These are phyloP conservation scores for Thunnus albacares DNA, from an alignment of 2,797 vertebrate species.

Conservation along the genomic window DNA sequence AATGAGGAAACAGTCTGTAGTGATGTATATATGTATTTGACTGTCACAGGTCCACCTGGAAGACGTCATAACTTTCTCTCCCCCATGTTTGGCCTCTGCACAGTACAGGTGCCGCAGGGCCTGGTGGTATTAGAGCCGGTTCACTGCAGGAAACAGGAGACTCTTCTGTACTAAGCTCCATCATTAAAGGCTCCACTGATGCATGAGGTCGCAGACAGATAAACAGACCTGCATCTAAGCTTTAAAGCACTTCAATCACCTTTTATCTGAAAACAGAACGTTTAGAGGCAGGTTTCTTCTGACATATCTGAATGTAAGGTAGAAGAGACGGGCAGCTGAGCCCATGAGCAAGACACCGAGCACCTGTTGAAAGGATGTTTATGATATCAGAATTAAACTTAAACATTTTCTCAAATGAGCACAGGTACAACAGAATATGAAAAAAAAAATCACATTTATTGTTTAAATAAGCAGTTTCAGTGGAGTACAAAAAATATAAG, in stretches of 20 bases:
- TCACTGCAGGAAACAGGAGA: constrained; percentile 48
- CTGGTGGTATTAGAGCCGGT: background rate
- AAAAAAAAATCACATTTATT: constrained; percentile 1
- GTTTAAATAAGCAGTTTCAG: constrained; percentile 35
- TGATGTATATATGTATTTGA: too few species aligned
- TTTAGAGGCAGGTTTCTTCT: background rate
- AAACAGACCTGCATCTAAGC: background rate
- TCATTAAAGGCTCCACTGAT: constrained; percentile 41
- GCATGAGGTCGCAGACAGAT: constrained; percentile 35
- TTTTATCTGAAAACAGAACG: background rate
- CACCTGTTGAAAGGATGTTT: background rate
- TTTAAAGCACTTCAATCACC: background rate
- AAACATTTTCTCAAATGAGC: background rate
- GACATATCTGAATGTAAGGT: background rate
- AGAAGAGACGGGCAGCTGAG: too few species aligned
- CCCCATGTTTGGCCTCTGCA: background rate
- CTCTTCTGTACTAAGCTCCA: constrained; percentile 32
- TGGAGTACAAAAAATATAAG: constrained; percentile 30
- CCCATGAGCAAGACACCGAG: background rate
- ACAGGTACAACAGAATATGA: background rate
- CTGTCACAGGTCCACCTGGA: background rate
- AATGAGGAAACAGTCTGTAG: too few species aligned
- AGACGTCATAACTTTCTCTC: background rate
- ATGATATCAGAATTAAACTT: background rate
- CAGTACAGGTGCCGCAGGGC: background rate